Conservation (phyloP, 2,888 invertebrate genomes). For the Anagyrus pseudococci region DNA sequence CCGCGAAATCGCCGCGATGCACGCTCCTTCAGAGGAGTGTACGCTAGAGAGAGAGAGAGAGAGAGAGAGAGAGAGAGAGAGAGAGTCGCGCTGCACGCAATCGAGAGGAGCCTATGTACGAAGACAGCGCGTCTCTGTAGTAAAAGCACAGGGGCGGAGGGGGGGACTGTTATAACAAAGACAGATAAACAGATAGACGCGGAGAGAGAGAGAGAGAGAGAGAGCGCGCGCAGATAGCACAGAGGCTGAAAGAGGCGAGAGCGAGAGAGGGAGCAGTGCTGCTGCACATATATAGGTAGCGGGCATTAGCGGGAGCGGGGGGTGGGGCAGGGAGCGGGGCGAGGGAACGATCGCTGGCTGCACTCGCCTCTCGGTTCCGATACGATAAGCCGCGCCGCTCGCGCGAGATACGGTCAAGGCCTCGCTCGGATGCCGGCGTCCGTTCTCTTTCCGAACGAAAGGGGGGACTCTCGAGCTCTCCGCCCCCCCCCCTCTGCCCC, state of each 20-base stretch:
- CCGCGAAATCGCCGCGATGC: too few species aligned
- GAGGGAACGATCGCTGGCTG: constrained; percentile 18
- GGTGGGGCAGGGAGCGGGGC: background rate
- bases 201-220: constrained; percentile 8
- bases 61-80: too few species aligned
- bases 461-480: background rate
- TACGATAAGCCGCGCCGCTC: constrained; percentile 53
- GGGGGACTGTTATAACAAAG: constrained; percentile 10
- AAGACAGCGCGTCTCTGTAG: too few species aligned
- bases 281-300: too few species aligned
- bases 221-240: background rate
- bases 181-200: constrained; percentile 12
- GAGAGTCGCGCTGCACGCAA: too few species aligned
- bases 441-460: constrained; percentile 57
- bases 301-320: constrained; percentile 2
- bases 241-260: background rate
- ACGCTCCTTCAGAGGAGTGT: too few species aligned
- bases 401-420: constrained; percentile 60
- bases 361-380: constrained; percentile 44
- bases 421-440: constrained; percentile 58
- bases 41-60: too few species aligned
- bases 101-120: too few species aligned
- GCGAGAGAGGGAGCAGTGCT: constrained; percentile 1
- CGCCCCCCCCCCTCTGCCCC: background rate
- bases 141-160: background rate